phyloP scores from a whole-genome alignment of 2,113 vertebrate species.

The Neotragus pygmaeus region DNA sequence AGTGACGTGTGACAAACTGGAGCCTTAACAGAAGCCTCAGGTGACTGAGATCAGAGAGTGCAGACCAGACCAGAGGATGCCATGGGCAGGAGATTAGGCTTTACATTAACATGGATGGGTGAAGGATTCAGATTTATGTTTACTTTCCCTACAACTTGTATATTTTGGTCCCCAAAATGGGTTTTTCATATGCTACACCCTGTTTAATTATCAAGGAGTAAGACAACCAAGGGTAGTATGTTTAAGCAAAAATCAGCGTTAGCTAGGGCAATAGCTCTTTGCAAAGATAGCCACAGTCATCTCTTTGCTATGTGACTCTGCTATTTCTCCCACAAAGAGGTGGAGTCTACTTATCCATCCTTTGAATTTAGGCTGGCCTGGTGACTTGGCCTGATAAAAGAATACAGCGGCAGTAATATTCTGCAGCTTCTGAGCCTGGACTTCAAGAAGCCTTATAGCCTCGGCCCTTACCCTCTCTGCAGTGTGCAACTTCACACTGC shows the following conservation, averaged over 20 bases:
- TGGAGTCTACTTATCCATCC: neutral
- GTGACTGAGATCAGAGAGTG: neutral
- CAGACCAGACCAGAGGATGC: neutral
- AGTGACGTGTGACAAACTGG: neutral
- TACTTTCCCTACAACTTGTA: neutral
- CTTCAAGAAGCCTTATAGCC: neutral
- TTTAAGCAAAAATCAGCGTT: neutral
- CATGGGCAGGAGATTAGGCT: neutral
- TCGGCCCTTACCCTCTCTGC: neutral
- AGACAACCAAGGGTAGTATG: neutral
- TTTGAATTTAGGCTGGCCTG: neutral
- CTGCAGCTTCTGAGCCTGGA: neutral
- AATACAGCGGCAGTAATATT: neutral
- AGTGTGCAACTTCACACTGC: neutral
- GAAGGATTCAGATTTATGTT: slow-evolving; percentile 10
- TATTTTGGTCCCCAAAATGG: neutral
- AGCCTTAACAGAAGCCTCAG: neutral
- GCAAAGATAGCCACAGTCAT: neutral
- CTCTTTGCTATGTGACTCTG: neutral
- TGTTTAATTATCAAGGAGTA: neutral
- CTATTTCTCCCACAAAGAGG: neutral
- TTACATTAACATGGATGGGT: neutral
- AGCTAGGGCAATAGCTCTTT: neutral
- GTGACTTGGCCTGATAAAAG: neutral
- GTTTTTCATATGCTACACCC: neutral